A percentile compares a stretch with the other conserved stretches of the same genome.
These are phyloP conservation scores for Patella depressa DNA, from an alignment of 2,888 invertebrate species.

Conservation along the genomic window DNA sequence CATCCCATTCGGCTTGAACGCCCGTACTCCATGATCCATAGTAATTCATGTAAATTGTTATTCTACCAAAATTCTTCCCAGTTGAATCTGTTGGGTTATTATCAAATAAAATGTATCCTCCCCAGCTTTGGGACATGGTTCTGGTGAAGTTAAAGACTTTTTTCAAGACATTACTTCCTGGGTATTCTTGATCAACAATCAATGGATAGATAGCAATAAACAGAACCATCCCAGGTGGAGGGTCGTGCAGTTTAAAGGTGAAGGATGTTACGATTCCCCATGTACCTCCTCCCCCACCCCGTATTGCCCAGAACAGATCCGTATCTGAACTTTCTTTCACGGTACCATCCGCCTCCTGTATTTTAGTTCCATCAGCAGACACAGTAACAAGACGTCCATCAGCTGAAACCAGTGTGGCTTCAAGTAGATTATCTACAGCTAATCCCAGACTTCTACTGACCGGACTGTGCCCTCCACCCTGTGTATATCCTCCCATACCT, in stretches of 20 bases:
- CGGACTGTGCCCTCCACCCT: slow-evolving; percentile 59
- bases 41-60: not conserved
- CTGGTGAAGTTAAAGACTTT: not conserved
- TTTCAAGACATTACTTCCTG: not conserved
- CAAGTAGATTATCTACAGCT: slow-evolving; percentile 42
- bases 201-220: not conserved
- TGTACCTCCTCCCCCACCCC: slow-evolving; percentile 44
- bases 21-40: not conserved
- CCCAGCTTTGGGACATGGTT: not conserved
- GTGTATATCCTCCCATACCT: slow-evolving; percentile 53
- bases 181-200: too few relatives aligned
- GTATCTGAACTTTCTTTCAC: slow-evolving; percentile 21
- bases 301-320: slow-evolving; percentile 45
- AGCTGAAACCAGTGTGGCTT: slow-evolving; percentile 34
- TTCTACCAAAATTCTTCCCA: not conserved
- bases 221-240: slow-evolving; percentile 17
- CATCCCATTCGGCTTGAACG: not conserved
- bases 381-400: slow-evolving; percentile 18
- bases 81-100: not conserved
- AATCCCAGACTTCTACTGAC: slow-evolving; percentile 40
- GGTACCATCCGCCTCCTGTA: slow-evolving; percentile 20
- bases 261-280: slow-evolving; percentile 38
- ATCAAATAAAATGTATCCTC: slow-evolving; percentile 4
- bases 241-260: slow-evolving; percentile 37
- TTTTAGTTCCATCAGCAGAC: slow-evolving; percentile 17